Evolutionary conservation across 2,888 invertebrate genomes (phyloP), one percentile per base, ranked within the genome.

Genomic region (Crocallis elinguaria): DNA sequence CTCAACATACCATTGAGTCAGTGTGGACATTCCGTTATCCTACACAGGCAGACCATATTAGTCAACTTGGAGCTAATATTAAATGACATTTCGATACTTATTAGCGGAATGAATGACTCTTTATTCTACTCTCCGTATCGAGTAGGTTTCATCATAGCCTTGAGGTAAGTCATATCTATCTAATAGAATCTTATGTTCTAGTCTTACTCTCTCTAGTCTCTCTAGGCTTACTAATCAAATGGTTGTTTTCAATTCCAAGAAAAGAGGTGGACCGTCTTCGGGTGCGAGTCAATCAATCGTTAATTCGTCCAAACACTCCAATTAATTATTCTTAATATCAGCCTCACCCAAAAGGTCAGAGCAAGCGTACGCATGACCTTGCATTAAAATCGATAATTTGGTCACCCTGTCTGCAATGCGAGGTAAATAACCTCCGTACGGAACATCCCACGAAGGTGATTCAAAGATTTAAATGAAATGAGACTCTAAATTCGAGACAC

Each of bases 1-100:
- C 58, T 62, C 54, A 37, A 51, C 38, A 54, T 62, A 49, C 64
- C 53, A 53, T 61, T 72, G 62, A 71, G 57, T 67, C 65, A 67
- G 49, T 61, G 33, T 41, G 44, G 38, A 14, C 51, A 64, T 65
- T 62, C 60, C 60, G 42, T 59, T 60, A 58, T 62, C 69, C 69
- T 66, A 68, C 70, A 58, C 51, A 44, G 50, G 42, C 60, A 51
- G 39, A 36, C 61, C 62, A 64, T 65, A 63, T 63, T 62, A 52
- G 64, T 65, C 57, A 41, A 43, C 25, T 38, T 30, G 9, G 30
- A 11, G 35, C 38, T 43, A 23, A 32, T 36, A 33, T 49, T 8
- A 23, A 21, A 21, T 45, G 37, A 14, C 41, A 49, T 49, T 41
- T 41, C 8, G 27, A 37, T 49, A 42, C 9, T 39, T 48, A 48